phyloP scores from a whole-genome alignment of 2,797 vertebrate species.

The Trachurus trachurus region DNA sequence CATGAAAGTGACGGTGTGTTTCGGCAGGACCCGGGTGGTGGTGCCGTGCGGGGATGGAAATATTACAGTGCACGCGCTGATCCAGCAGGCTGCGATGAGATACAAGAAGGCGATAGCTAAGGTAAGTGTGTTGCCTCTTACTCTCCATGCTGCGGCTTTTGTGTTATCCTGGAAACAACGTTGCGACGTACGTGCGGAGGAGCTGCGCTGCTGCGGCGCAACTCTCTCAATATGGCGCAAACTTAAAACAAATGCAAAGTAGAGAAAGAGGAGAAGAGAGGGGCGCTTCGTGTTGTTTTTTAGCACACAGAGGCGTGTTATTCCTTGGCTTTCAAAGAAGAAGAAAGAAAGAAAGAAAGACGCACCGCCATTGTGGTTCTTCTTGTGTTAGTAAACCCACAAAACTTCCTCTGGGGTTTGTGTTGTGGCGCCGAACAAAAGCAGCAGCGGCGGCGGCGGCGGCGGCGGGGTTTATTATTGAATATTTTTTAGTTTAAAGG shows the following conservation, averaged over 20 bases:
- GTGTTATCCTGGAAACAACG: slow-evolving; percentile 65
- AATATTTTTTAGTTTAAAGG: too few relatives aligned
- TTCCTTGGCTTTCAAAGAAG: slow-evolving; percentile 46
- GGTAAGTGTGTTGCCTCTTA: slow-evolving; percentile 86
- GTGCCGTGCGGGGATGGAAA: slow-evolving; percentile 96
- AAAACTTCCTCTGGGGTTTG: slow-evolving; percentile 65
- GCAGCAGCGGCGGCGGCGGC: background rate
- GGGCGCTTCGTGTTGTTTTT: background rate
- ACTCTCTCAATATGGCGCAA: slow-evolving; percentile 77
- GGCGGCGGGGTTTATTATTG: too few relatives aligned
- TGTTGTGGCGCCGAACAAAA: background rate
- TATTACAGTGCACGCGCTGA: slow-evolving; percentile 91
- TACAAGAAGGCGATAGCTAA: slow-evolving; percentile 97
- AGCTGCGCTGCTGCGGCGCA: background rate
- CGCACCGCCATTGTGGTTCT: slow-evolving; percentile 74
- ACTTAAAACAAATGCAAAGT: slow-evolving; percentile 52
- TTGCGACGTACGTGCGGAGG: slow-evolving; percentile 35
- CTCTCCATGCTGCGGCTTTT: slow-evolving; percentile 52
- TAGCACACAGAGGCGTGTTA: accelerated
- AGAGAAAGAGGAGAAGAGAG: background rate
- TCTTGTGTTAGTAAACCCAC: slow-evolving; percentile 51
- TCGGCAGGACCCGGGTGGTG: slow-evolving; percentile 96
- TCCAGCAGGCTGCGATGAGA: slow-evolving; percentile 95
- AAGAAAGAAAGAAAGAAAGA: slow-evolving; percentile 16
- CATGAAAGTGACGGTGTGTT: slow-evolving; percentile 99